A percentile compares a stretch with the other conserved stretches of the same genome.
These are phyloP conservation scores for Toxonevra muliebris DNA, from an alignment of 2,888 invertebrate genomes.

Conservation along the genomic window DNA sequence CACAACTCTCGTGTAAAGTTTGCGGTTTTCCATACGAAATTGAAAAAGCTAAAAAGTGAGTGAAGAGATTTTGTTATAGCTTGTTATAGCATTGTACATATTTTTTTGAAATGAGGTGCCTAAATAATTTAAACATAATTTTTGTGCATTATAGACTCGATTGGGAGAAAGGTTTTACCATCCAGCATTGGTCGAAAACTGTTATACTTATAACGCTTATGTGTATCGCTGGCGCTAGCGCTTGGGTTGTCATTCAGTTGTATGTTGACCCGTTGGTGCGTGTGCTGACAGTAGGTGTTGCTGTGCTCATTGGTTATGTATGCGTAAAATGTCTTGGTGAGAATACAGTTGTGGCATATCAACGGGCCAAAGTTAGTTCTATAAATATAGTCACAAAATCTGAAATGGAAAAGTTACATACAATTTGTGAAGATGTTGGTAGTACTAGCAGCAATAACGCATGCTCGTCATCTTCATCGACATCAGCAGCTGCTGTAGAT, in stretches of 20 bases:
- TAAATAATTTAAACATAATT: neutral
- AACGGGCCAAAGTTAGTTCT: slow-evolving; percentile 88
- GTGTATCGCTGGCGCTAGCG: slow-evolving; percentile 79
- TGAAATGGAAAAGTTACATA: slow-evolving; percentile 62
- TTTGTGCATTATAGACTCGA: slow-evolving; percentile 69
- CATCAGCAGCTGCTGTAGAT: slow-evolving; percentile 21
- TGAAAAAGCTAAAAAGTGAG: slow-evolving; percentile 75
- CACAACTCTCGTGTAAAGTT: slow-evolving; percentile 82
- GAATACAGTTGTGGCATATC: slow-evolving; percentile 89
- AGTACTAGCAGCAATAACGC: slow-evolving; percentile 44
- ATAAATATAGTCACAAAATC: slow-evolving; percentile 74
- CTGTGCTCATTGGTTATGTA: slow-evolving; percentile 83
- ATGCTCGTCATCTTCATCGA: slow-evolving; percentile 8
- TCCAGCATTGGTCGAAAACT: slow-evolving; percentile 86
- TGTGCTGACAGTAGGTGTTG: slow-evolving; percentile 82
- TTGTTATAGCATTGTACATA: neutral
- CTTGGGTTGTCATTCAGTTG: slow-evolving; percentile 83
- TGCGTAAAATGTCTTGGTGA: slow-evolving; percentile 87
- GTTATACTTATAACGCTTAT: slow-evolving; percentile 80
- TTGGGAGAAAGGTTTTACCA: slow-evolving; percentile 85
- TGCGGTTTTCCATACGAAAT: slow-evolving; percentile 86
- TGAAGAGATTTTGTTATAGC: slow-evolving; percentile 15
- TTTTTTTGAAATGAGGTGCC: neutral
- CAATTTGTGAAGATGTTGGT: slow-evolving; percentile 63
- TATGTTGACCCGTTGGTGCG: slow-evolving; percentile 80